phyloP scores from a whole-genome alignment of 37 sponge, comb jelly and placozoan genomes.

The Halisarca cf. caerulea region DNA sequence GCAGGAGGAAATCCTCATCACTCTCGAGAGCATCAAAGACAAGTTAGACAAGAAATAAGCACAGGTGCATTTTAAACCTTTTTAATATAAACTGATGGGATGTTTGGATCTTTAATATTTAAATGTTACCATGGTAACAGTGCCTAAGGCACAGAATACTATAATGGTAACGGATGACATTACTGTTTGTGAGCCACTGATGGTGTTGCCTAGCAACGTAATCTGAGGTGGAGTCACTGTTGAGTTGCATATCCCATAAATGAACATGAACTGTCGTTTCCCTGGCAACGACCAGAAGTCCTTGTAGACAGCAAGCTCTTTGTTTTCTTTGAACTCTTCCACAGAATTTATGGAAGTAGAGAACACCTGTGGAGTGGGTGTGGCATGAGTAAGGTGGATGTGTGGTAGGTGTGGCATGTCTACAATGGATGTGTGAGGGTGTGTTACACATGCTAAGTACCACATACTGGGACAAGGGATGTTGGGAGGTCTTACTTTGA shows the following conservation, averaged over 20 bases:
- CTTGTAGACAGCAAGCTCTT: background rate
- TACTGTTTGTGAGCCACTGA: background rate
- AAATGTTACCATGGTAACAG: background rate
- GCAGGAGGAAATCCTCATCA: background rate
- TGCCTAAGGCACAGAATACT: background rate
- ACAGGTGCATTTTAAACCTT: background rate
- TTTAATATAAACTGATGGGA: background rate
- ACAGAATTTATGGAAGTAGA: background rate
- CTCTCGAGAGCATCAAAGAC: background rate
- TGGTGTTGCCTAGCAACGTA: background rate
- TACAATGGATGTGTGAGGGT: too few relatives aligned
- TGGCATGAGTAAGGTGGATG: too few relatives aligned
- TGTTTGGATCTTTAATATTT: background rate
- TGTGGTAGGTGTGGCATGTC: too few relatives aligned
- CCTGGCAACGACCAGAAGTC: background rate
- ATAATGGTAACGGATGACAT: background rate
- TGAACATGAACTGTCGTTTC: background rate
- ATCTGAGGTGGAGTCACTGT: background rate
- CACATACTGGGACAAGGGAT: too few relatives aligned
- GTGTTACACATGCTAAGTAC: too few relatives aligned
- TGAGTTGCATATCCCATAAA: conserved; percentile 1
- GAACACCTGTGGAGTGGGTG: background rate
- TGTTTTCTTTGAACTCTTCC: background rate
- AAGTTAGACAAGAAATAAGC: background rate
- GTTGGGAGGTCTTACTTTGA: conserved; percentile 59